These are phyloP conservation scores for Cheirogaleus major DNA, from an alignment of 2,797 vertebrate genomes.

Conservation along the genomic window DNA sequence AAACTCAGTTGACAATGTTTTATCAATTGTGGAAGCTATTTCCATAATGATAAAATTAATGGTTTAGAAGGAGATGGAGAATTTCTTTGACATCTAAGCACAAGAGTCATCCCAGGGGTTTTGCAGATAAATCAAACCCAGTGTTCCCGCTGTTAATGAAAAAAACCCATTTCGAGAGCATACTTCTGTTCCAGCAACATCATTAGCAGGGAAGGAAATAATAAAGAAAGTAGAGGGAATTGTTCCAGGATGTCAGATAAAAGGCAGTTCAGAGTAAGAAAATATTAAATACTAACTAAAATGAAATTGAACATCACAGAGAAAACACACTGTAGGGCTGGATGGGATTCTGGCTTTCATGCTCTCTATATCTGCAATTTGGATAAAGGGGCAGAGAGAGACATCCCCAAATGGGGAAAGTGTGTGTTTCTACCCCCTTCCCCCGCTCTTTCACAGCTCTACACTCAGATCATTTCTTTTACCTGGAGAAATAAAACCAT, in stretches of 20 bases:
- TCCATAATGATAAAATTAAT: constrained; percentile 78
- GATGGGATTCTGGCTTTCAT: neutral
- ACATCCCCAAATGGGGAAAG: neutral
- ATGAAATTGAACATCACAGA: neutral
- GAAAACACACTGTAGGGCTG: neutral
- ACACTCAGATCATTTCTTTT: neutral
- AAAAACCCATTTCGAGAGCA: constrained; percentile 16
- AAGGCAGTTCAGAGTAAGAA: neutral
- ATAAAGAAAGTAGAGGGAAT: neutral
- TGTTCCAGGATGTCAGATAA: constrained; percentile 32
- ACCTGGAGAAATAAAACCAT: neutral
- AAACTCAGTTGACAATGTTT: constrained; percentile 75
- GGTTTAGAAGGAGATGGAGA: constrained; percentile 69
- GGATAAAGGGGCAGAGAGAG: neutral
- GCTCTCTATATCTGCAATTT: neutral
- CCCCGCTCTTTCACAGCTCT: neutral
- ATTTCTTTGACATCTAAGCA: constrained; percentile 71
- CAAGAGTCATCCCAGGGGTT: constrained; percentile 67
- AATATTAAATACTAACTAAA: neutral
- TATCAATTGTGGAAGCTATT: constrained; percentile 76
- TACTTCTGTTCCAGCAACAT: constrained; percentile 54
- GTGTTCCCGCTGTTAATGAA: constrained; percentile 44
- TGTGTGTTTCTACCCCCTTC: neutral
- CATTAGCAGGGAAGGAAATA: neutral
- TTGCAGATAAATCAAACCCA: constrained; percentile 68